Evolutionary conservation across 2,797 vertebrate genomes (phyloP), one percentile per base, ranked within the genome.

Genomic region (Kryptopterus vitreolus): DNA sequence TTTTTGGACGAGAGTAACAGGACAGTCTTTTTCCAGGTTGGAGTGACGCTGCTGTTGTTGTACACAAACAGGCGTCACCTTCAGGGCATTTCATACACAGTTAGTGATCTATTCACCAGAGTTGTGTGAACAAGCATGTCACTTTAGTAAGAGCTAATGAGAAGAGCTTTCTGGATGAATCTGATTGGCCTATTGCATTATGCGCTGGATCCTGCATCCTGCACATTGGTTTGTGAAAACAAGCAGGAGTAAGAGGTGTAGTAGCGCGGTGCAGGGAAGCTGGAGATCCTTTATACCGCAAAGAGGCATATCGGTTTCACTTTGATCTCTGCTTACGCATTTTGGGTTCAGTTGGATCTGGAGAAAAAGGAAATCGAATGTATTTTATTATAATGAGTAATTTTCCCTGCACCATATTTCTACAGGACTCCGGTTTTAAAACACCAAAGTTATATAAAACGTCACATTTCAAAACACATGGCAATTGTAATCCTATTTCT

Each of bases 161-260:
- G 77, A 59, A 38, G 52, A 76, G 79, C 53, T 83, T 78, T 83
- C 59, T 85, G 78, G 57, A 71, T 81, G 65, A 66, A 50, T 78
- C 77, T 24, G 78, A 75, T 70, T 38, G 70, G 69, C 50, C 43
- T 22, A 38, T 43, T 33, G 35, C n/a, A 66, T 59, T 22, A 72
- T 31, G 43, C 12, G 46, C 53, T 33, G 70, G 66, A 83, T 52
- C 18, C n/a, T 4, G 26, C 43, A 74, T 55, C 63, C 75, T 65
- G 22, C 62, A 83, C 52, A 58, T 78, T 76, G 26, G 66, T 55
- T 22, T 76, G 75, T 70, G 55, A 43, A 50, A 22, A 48, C 2
- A 26, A 26, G 65, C 35, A 20, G 2, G 24, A 26, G 3, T 57
- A 35, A 69, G 20, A 29, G 52, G 55, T 55, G 53, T n/a, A 22